phyloP scores from a whole-genome alignment of 2,113 vertebrate genomes.

The Hippopotamus amphibius region DNA sequence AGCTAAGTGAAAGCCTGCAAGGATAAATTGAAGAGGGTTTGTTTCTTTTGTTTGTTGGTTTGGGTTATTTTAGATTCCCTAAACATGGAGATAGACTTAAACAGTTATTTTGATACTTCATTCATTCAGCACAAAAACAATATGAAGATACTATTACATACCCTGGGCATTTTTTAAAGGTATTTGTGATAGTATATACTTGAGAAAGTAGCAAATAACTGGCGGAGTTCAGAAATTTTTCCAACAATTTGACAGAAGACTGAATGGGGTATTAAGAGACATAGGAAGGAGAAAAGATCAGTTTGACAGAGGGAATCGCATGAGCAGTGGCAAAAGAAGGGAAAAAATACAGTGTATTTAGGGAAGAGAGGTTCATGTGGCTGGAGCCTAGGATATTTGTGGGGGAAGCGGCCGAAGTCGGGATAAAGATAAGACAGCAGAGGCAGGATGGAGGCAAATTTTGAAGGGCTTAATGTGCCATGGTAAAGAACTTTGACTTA shows the following conservation, averaged over 20 bases:
- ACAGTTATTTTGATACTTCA: not conserved
- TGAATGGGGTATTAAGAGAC: not conserved
- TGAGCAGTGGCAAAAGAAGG: not conserved
- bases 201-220: not conserved
- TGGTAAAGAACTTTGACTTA: not conserved
- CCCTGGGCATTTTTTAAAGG: not conserved
- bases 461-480: not conserved
- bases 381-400: not conserved
- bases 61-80: constrained; percentile 13
- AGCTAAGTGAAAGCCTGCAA: not conserved
- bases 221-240: not conserved
- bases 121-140: not conserved
- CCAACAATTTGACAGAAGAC: not conserved
- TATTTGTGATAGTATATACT: not conserved
- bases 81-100: not conserved
- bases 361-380: not conserved
- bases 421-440: not conserved
- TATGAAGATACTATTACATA: not conserved
- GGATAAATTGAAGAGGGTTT: not conserved
- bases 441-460: not conserved
- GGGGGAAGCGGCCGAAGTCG: not conserved
- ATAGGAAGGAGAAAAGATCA: not conserved
- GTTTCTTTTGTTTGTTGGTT: constrained; percentile 22
- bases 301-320: not conserved
- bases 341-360: not conserved